Evolutionary conservation across 1,140 invertebrate species (phyloP).

Genomic region (Tetramorium parvispinum): DNA sequence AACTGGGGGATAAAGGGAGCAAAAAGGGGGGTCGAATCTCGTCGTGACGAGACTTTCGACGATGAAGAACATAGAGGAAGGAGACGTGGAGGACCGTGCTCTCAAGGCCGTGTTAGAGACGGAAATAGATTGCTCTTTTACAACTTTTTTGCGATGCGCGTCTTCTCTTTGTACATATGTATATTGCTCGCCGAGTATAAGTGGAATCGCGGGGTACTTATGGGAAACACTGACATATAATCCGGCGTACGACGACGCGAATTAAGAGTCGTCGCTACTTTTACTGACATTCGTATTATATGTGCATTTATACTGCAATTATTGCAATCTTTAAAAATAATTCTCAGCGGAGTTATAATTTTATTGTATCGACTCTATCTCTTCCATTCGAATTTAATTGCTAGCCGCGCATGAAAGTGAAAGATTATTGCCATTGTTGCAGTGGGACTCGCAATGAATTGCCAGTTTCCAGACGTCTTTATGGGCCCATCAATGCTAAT

Average conservation of each 20-base stretch:
- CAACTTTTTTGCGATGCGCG: conserved; percentile 8
- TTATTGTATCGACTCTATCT: conserved; percentile 6
- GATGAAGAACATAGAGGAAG: conserved; percentile 19
- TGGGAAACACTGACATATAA: neutral
- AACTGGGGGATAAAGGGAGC: conserved; percentile 11
- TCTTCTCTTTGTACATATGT: conserved; percentile 8
- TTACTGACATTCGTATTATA: neutral
- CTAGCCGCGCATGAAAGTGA: conserved; percentile 24
- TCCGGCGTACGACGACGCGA: neutral
- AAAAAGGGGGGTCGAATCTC: conserved; percentile 36
- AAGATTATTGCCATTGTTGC: conserved; percentile 44
- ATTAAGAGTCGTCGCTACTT: neutral
- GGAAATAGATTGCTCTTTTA: conserved; percentile 54
- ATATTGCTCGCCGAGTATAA: conserved; percentile 2
- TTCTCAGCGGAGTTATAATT: conserved; percentile 2
- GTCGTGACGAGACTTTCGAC: conserved; percentile 36
- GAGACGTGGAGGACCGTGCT: conserved; percentile 14
- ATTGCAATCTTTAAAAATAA: neutral
- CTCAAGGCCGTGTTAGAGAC: conserved; percentile 51
- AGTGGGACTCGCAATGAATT: conserved; percentile 21
- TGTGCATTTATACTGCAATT: conserved; percentile 3
- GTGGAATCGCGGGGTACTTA: conserved; percentile 4
- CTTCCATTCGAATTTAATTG: conserved; percentile 29
- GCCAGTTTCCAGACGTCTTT: conserved; percentile 50
- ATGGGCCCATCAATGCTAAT: conserved; percentile 41